phyloP scores from a whole-genome alignment of 2,113 vertebrate species.

The Notiomystis cincta region DNA sequence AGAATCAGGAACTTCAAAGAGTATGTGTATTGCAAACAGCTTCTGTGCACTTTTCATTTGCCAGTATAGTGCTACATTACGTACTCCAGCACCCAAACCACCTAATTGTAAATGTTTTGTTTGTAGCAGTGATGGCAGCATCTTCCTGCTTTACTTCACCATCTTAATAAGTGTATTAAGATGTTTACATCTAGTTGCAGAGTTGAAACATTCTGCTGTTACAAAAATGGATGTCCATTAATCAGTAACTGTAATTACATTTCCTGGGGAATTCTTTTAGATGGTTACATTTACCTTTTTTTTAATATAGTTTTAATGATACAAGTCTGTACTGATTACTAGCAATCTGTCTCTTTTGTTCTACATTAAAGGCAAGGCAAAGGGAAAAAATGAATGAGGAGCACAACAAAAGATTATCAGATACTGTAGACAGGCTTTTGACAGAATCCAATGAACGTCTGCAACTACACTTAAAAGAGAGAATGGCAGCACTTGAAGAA shows the following conservation, averaged over 20 bases:
- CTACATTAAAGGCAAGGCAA: slow-evolving; percentile 87
- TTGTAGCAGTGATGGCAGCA: neutral
- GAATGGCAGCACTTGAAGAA: slow-evolving; percentile 95
- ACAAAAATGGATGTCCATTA: neutral
- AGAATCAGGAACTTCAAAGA: slow-evolving; percentile 98
- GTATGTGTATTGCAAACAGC: slow-evolving; percentile 68
- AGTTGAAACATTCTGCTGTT: neutral
- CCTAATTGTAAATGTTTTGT: neutral
- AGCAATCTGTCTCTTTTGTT: neutral
- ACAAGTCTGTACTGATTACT: neutral
- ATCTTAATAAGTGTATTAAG: too few species aligned
- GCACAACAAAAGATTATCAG: slow-evolving; percentile 95
- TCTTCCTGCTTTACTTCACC: neutral
- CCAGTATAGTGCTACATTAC: neutral
- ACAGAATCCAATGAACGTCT: slow-evolving; percentile 97
- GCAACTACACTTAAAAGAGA: slow-evolving; percentile 95
- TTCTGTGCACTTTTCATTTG: neutral
- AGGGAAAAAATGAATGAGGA: slow-evolving; percentile 99
- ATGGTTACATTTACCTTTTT: neutral
- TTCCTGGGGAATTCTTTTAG: neutral
- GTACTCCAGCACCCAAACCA: neutral
- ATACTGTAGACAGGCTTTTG: slow-evolving; percentile 94
- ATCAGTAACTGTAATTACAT: neutral
- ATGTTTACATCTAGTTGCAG: neutral
- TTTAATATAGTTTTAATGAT: neutral